Conservation (phyloP, 2,113 vertebrate genomes). For the Plecturocebus donacophilus region DNA sequence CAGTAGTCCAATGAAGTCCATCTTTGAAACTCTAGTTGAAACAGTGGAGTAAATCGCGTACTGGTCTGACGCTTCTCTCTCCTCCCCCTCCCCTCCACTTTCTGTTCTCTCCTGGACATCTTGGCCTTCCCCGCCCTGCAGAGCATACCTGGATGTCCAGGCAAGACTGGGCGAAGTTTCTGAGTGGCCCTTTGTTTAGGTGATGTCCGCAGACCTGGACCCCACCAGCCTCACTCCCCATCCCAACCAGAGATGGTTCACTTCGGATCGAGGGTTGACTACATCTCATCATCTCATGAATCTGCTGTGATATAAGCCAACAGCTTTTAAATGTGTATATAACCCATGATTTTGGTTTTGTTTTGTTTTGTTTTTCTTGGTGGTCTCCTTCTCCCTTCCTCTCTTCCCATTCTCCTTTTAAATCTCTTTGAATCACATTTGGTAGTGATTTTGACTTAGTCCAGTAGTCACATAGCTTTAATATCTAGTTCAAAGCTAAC, state of each 20-base stretch:
- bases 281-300: conserved; percentile 95
- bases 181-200: conserved; percentile 94
- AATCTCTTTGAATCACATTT: conserved; percentile 84
- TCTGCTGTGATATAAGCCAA: conserved; percentile 96
- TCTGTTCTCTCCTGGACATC: conserved; percentile 2
- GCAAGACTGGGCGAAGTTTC: conserved; percentile 96
- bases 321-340: conserved; percentile 92
- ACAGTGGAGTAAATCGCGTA: fast-evolving
- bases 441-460: conserved; percentile 85
- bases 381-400: conserved; percentile 78
- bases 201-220: conserved; percentile 93
- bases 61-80: conserved; percentile 51
- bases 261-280: conserved; percentile 85
- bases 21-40: neutral
- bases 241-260: conserved; percentile 88
- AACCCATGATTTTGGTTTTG: conserved; percentile 85
- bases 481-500: conserved; percentile 86
- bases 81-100: conserved; percentile 25
- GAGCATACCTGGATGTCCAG: conserved; percentile 96
- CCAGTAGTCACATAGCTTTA: conserved; percentile 85
- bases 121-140: conserved; percentile 74
- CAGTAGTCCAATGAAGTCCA: neutral
- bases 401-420: conserved; percentile 74
- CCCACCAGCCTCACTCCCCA: conserved; percentile 89
- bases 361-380: conserved; percentile 85